A percentile compares a stretch with the other conserved stretches of the same genome.
Conservation (phyloP, 30 jellyfish, hydroid and myxozoan genomes). For the Sanderia malayensis region DNA sequence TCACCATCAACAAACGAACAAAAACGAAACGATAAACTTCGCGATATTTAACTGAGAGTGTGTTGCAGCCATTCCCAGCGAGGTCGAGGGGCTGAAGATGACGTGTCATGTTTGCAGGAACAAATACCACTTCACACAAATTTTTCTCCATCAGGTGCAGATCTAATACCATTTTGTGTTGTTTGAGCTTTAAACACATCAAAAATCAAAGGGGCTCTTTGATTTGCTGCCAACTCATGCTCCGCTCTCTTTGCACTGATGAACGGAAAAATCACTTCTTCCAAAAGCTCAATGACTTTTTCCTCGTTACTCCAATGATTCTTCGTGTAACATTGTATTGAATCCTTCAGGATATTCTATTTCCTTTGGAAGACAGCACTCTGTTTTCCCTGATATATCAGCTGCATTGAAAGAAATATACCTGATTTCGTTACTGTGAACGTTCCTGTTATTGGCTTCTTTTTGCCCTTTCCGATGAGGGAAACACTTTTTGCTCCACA, state of each 20-base stretch:
- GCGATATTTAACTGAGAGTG: no score
- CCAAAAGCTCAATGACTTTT: conserved; percentile 16
- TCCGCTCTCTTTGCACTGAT: not conserved
- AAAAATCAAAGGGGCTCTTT: no score
- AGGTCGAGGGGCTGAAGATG: no score
- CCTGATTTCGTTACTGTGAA: conserved; percentile 32
- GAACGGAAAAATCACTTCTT: conserved; percentile 22
- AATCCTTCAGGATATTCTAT: conserved; percentile 22
- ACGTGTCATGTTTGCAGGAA: no score
- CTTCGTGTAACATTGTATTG: conserved; percentile 13
- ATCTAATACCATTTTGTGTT: no score
- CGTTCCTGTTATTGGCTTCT: conserved; percentile 28
- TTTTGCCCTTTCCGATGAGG: conserved; percentile 21
- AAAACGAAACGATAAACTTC: no score
- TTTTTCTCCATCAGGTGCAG: no score
- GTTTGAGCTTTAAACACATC: no score
- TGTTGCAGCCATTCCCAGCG: no score
- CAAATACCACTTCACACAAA: no score
- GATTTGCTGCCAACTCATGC: conserved; percentile 10
- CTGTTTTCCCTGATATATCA: conserved; percentile 23
- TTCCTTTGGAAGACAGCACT: conserved; percentile 32
- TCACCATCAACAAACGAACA: no score
- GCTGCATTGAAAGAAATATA: conserved; percentile 45
- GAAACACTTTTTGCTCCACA: conserved; percentile 9
- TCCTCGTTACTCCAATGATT: conserved; percentile 62